Evolutionary conservation across 2,888 invertebrate species (phyloP), one percentile per base, ranked within the genome.

Genomic region (Coenonympha glycerion): DNA sequence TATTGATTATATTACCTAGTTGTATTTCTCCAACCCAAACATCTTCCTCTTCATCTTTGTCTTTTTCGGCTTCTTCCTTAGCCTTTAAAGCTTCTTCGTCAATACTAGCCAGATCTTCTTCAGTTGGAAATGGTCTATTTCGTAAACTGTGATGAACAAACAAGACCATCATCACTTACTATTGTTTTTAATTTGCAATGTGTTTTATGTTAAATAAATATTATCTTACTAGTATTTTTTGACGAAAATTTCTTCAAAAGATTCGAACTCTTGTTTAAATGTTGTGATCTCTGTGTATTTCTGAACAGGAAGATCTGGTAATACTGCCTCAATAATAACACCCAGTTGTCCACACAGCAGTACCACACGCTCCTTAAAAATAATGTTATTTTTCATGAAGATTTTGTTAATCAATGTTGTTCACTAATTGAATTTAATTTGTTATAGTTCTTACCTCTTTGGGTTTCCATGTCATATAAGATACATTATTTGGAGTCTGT

Each of bases 391-490:
- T 28, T 28, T 3, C 26, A 28, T 33, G 3, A 44, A 18, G 9
- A 24, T 22, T 6, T n/a, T n/a, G n/a, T n/a, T n/a, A n/a, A n/a
- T n/a, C n/a, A n/a, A n/a, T n/a, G n/a, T n/a, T n/a, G n/a, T n/a
- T n/a, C n/a, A n/a, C n/a, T n/a, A n/a, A n/a, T n/a, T n/a, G n/a
- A n/a, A n/a, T n/a, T n/a, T n/a, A n/a, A n/a, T n/a, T n/a, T n/a
- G n/a, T n/a, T n/a, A n/a, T n/a, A n/a, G 28, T 34, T 45, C 66
- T 65, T 71, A 91, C 90, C 61, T 79, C 68, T 8, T 71, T 60
- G 1, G 90, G 89, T 64, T 91, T 90, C 94, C 94, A 95, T 8
- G 89, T 88, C 65, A 94, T 86, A 62, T 84, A 91, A 2, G 89
- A 90, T 0, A 92, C 90, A 37, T 87, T 79, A 36, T 91, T 92